Evolutionary conservation across 2,113 vertebrate genomes (phyloP), one percentile per base, ranked within the genome.

Genomic region (Percina caprodes): DNA sequence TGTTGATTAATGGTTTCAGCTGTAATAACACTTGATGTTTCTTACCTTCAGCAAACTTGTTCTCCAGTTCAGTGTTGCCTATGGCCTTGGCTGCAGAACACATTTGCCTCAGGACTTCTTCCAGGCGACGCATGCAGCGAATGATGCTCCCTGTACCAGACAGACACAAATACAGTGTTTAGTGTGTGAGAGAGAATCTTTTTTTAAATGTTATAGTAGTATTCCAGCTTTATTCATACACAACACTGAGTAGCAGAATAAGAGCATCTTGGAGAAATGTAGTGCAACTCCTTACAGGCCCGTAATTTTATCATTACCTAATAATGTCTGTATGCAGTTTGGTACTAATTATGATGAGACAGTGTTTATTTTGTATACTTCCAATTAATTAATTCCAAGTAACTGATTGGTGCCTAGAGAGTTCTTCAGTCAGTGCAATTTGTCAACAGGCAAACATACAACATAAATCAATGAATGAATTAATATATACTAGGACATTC

Each of bases 21-120:
- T 69, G 3, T 14, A 16, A n/a, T 13, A 55, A 23, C 5, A 4
- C 39, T 16, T 16, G 9, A 9, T 0, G 18, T 48, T 48, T 72
- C 95, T 82, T 88, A 99, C 98, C 98, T 92, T 97, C 97, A 69
- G 98, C 96, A 89, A 99, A 99, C 87, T 99, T 99, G 82, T 99
- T 99, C 95, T 99, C 98, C 94, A 99, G 89, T 55, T 99, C 98
- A 0, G 98, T 99, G 93, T 99, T 99, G 80, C 98, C 98, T 62
- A 99, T 99, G 89, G 98, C 98, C 92, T 99, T 99, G 84, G 98
- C 97, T 26, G 98, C 98, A 74, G 98, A 98, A 82, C 97, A 99
- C 98, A 99, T 99, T 83, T 99, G 98, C 65, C 98, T 95, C 48
- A 99, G 96, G 19, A 99, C 86, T 88, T 99, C 98, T 85, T 99